A percentile compares a stretch with the other conserved stretches of the same genome.
Conservation (phyloP, 2,797 vertebrate species). For the Sebastolobus altivelis region DNA sequence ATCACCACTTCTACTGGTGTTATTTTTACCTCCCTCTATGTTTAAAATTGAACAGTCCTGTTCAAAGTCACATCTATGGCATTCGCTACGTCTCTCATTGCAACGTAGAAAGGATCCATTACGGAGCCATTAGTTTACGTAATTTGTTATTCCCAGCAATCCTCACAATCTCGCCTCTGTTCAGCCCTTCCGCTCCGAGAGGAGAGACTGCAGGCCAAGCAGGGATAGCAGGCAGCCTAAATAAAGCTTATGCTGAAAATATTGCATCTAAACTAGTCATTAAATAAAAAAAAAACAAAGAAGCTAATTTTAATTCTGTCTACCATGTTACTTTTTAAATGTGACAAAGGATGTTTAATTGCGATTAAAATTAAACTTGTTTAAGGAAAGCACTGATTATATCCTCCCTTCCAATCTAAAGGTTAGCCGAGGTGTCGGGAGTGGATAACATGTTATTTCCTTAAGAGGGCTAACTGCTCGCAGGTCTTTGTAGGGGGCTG, state of each 20-base stretch:
- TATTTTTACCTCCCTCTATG: slow-evolving; percentile 45
- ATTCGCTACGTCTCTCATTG: slow-evolving; percentile 8
- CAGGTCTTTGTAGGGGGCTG: not conserved
- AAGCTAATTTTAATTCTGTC: not conserved
- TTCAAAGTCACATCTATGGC: slow-evolving; percentile 57
- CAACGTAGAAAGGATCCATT: slow-evolving; percentile 48
- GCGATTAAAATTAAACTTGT: slow-evolving; percentile 18
- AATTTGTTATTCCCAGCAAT: slow-evolving; percentile 69
- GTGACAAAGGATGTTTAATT: slow-evolving; percentile 33
- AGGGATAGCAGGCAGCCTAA: slow-evolving; percentile 16
- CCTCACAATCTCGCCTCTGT: slow-evolving; percentile 46
- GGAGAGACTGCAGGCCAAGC: slow-evolving; percentile 23
- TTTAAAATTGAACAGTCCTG: slow-evolving; percentile 61
- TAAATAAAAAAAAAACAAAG: not conserved
- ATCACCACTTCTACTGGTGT: slow-evolving; percentile 23
- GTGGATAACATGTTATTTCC: not conserved
- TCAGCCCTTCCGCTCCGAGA: slow-evolving; percentile 30
- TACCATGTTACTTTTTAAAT: not conserved
- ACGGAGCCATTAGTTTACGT: slow-evolving; percentile 60
- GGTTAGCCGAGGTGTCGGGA: not conserved
- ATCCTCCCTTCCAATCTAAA: slow-evolving; percentile 2
- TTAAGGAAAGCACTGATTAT: slow-evolving; percentile 18
- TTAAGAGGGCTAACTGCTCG: not conserved
- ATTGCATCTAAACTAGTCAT: not conserved
- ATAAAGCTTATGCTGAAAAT: not conserved